phyloP scores from a whole-genome alignment of 2,888 invertebrate species.

The Dione juno region DNA sequence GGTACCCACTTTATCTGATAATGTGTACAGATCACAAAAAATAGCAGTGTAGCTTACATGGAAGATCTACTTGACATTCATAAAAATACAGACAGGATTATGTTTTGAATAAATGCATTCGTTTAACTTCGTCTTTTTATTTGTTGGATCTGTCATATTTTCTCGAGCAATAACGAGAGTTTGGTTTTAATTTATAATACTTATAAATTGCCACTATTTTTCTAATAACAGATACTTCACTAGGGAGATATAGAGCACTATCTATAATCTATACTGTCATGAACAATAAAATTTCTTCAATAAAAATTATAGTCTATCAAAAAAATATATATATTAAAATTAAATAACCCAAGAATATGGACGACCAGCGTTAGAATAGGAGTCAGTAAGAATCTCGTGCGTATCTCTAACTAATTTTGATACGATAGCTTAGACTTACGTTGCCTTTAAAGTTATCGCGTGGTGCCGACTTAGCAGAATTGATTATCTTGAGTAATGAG shows the following conservation, averaged over 20 bases:
- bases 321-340: background rate
- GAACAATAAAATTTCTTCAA: too few species aligned
- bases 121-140: background rate
- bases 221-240: too few species aligned
- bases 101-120: background rate
- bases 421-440: constrained; percentile 28
- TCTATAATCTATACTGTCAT: too few species aligned
- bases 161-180: background rate
- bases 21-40: background rate
- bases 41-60: background rate
- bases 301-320: too few species aligned
- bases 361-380: constrained; percentile 20
- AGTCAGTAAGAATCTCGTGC: constrained; percentile 19
- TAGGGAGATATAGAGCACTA: too few species aligned
- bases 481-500: constrained; percentile 38
- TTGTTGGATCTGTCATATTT: background rate
- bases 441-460: constrained; percentile 29
- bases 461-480: constrained; percentile 25
- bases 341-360: constrained; percentile 3
- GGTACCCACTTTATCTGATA: too few species aligned
- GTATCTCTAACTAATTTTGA: constrained; percentile 29
- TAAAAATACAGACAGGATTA: constrained; percentile 1
- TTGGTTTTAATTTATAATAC: background rate
- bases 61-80: background rate
- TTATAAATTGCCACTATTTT: too few species aligned